Percentiles rank a stretch among this genome's conserved stretches.
Conservation (phyloP, 2,888 invertebrate genomes). For the Adelognathus sp. region DNA sequence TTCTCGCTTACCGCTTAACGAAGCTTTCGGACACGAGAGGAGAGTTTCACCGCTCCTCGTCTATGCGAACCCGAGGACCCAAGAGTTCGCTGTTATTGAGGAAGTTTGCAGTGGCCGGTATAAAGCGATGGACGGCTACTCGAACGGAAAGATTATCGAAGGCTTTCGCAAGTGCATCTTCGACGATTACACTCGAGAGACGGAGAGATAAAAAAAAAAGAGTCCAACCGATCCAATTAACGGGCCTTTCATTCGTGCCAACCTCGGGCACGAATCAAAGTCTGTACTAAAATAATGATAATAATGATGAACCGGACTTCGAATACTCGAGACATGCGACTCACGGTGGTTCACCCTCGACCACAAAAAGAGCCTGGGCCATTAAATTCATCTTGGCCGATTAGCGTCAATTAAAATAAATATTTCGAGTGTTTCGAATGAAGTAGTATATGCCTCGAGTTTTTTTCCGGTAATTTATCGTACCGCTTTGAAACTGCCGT, state of each 20-base stretch:
- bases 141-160: too few relatives aligned
- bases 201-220: background rate
- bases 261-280: background rate
- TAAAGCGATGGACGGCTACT: too few relatives aligned
- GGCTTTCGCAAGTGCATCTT: too few relatives aligned
- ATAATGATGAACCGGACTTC: background rate
- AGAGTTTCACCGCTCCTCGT: slow-evolving; percentile 21
- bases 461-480: slow-evolving; percentile 60
- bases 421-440: slow-evolving; percentile 59
- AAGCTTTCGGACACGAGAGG: slow-evolving; percentile 19
- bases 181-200: background rate
- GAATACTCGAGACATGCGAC: slow-evolving; percentile 17
- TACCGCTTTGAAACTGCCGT: slow-evolving; percentile 30
- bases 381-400: slow-evolving; percentile 56
- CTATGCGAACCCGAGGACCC: background rate
- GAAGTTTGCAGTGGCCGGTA: slow-evolving; percentile 20
- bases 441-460: background rate
- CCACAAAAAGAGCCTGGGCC: background rate
- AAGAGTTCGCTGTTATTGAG: slow-evolving; percentile 6
- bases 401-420: slow-evolving; percentile 69
- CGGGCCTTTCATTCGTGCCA: background rate
- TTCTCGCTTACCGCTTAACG: slow-evolving; percentile 26
- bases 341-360: background rate
- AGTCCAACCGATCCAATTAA: slow-evolving; percentile 1
- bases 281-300: background rate